A percentile compares a stretch with the other conserved stretches of the same genome.
These are phyloP conservation scores for Pithys albifrons DNA, from an alignment of 2,113 vertebrate genomes.

Conservation along the genomic window DNA sequence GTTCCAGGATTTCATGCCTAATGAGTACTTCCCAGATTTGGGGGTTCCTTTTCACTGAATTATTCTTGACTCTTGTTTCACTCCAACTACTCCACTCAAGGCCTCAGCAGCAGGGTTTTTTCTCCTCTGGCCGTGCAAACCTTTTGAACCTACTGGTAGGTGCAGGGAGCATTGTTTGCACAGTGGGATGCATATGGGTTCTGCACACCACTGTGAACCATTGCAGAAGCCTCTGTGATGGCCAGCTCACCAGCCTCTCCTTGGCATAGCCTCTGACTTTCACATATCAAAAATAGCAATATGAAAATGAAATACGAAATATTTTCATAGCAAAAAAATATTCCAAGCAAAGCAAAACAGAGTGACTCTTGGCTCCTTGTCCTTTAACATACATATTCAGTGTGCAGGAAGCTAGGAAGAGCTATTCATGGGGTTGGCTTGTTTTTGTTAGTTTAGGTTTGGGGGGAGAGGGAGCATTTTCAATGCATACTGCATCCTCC, in stretches of 20 bases:
- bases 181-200: conserved; percentile 59
- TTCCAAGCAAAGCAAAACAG: conserved; percentile 71
- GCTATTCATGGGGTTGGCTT: conserved; percentile 58
- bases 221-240: conserved; percentile 42
- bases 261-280: conserved; percentile 58
- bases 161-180: conserved; percentile 54
- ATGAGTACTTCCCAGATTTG: background rate
- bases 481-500: background rate
- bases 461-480: background rate
- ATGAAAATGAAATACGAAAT: background rate
- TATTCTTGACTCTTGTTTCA: background rate
- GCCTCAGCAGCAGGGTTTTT: background rate
- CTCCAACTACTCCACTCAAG: background rate
- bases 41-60: background rate
- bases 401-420: conserved; percentile 65
- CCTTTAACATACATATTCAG: conserved; percentile 66
- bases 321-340: conserved; percentile 47
- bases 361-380: conserved; percentile 29
- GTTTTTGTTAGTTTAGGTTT: conserved; percentile 59
- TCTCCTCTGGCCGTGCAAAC: background rate
- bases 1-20: background rate
- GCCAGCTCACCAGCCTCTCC: conserved; percentile 55
- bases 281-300: conserved; percentile 36
- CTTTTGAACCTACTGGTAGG: background rate
- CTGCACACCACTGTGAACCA: conserved; percentile 64